Base-by-base conservation (phyloP, 2,113 vertebrate genomes). In the Hepsetus odoe region DNA sequence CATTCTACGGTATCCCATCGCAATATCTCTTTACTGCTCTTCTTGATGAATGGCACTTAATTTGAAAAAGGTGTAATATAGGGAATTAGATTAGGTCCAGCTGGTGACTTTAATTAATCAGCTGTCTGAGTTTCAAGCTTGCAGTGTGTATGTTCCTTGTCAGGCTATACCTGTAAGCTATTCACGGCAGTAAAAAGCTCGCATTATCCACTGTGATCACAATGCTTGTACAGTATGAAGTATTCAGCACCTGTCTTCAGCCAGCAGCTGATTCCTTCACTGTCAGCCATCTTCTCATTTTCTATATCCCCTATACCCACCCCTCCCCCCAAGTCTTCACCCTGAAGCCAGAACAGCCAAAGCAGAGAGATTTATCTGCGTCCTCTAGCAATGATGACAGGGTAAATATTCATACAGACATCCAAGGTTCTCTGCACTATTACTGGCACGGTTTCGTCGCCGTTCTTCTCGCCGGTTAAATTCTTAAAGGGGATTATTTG, bases 321-420 rank as follows among this genome's bases (percentile, higher is more conserved):
- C 44, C 33, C 13, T 38, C 56, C 35, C 56, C 46, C 12, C 24
- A 80, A 80, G 72, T 80, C 74, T 65, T 81, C 82, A 49, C 56
- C 77, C 76, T 74, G 68, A 69, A 85, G 83, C 85, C 83, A 84
- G 86, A 86, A 82, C 84, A 84, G 83, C 84, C 81, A 83, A 82
- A 67, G 55, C 74, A 79, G 82, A 78, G 72, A 86, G 85, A 92
- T 92, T 92, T 90, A 90, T 90, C 91, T 89, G 88, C 88, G 91
- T 88, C 85, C 87, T 87, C 87, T 87, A 87, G 82, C 83, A 88
- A 87, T 91, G 89, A 92, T 89, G 90, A 86, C 87, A 90, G 89
- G 87, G 86, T 92, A 92, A 93, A 93, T 92, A 92, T 92, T 90
- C 90, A 89, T 88, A 88, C 87, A 89, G 88, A 87, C 85, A 77